phyloP scores from a whole-genome alignment of 1,140 invertebrate genomes.

The Dryas iulia region DNA sequence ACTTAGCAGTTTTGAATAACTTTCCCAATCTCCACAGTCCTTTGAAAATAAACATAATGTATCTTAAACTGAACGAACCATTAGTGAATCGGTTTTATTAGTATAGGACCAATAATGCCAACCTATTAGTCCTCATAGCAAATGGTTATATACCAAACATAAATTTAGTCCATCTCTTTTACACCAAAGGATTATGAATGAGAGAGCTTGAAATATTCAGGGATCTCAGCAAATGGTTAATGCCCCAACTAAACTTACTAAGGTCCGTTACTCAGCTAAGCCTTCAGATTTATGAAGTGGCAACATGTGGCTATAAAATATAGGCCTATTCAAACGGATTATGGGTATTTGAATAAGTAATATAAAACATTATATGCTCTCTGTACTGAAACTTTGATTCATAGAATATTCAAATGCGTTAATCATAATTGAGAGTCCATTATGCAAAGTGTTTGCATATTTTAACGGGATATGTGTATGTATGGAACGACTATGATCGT shows the following conservation, averaged over 20 bases:
- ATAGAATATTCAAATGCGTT: slow-evolving; percentile 7
- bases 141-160: slow-evolving; percentile 30
- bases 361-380: slow-evolving; percentile 11
- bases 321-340: slow-evolving; percentile 28
- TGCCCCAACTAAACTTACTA: slow-evolving; percentile 37
- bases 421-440: neutral
- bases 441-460: slow-evolving; percentile 8
- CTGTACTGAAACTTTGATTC: slow-evolving; percentile 8
- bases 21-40: neutral
- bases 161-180: slow-evolving; percentile 21
- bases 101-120: slow-evolving; percentile 17
- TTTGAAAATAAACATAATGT: neutral
- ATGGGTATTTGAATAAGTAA: slow-evolving; percentile 28
- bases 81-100: slow-evolving; percentile 11
- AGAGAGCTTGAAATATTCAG: slow-evolving; percentile 25
- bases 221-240: slow-evolving; percentile 30
- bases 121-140: slow-evolving; percentile 23
- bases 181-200: slow-evolving; percentile 21
- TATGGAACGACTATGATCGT: neutral
- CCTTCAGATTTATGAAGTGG: slow-evolving; percentile 36
- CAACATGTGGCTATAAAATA: slow-evolving; percentile 38
- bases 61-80: slow-evolving; percentile 8
- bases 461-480: neutral
- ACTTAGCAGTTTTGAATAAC: neutral
- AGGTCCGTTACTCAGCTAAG: slow-evolving; percentile 33